These are phyloP conservation scores for Calonectris borealis DNA, from an alignment of 2,113 vertebrate species.

Conservation along the genomic window DNA sequence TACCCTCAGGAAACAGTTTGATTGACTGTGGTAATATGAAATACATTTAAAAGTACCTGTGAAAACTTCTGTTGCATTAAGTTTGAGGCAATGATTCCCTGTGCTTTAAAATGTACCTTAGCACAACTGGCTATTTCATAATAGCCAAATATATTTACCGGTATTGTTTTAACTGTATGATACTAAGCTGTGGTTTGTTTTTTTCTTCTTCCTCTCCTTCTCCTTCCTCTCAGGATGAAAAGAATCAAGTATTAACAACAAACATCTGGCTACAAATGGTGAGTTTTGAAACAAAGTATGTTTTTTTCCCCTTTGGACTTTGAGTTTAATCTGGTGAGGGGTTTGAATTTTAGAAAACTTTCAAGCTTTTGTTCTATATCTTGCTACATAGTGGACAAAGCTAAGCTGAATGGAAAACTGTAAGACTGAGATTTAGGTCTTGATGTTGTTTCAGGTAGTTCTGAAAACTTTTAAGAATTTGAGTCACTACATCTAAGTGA, in stretches of 20 bases:
- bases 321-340: neutral
- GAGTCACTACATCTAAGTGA: neutral
- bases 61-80: neutral
- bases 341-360: neutral
- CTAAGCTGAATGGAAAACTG: neutral
- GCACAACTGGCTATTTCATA: neutral
- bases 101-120: neutral
- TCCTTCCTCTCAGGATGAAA: slow-evolving; percentile 87
- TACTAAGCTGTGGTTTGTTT: neutral
- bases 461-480: neutral
- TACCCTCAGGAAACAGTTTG: neutral
- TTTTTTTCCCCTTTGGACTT: neutral
- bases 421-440: neutral
- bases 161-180: neutral
- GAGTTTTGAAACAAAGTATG: slow-evolving; percentile 36
- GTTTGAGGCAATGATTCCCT: neutral
- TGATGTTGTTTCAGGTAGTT: neutral
- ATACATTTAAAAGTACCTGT: neutral
- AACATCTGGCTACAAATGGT: slow-evolving; percentile 96
- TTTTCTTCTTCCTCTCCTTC: neutral
- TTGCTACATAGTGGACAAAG: neutral
- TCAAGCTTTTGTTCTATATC: neutral
- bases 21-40: neutral
- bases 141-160: neutral
- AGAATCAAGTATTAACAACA: slow-evolving; percentile 94